Conservation (phyloP, 1,140 invertebrate species). For the Acyrthosiphon pisum region DNA sequence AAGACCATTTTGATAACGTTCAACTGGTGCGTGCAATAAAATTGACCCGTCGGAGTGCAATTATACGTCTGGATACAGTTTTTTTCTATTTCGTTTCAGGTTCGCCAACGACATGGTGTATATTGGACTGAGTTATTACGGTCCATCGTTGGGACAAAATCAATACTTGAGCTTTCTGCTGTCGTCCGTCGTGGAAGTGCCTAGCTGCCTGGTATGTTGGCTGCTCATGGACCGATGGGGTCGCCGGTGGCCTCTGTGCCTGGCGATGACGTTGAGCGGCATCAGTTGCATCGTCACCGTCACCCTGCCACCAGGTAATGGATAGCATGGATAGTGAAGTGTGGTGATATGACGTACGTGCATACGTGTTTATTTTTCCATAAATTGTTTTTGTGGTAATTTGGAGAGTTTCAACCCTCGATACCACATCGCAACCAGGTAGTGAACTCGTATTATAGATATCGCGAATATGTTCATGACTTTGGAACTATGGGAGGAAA, state of each 20-base stretch:
- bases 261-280: conserved; percentile 83
- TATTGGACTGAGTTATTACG: conserved; percentile 85
- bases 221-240: conserved; percentile 84
- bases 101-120: conserved; percentile 81
- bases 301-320: conserved; percentile 75
- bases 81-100: conserved; percentile 62
- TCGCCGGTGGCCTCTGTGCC: conserved; percentile 80
- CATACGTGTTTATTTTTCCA: not conserved
- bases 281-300: conserved; percentile 82
- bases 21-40: conserved; percentile 66
- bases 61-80: not conserved
- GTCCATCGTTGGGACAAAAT: conserved; percentile 81
- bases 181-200: conserved; percentile 82
- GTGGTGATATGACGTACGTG: not conserved
- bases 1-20: conserved; percentile 70
- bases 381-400: no score
- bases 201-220: conserved; percentile 85
- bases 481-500: no score
- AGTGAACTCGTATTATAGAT: no score
- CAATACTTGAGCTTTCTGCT: conserved; percentile 86
- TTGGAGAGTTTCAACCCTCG: no score
- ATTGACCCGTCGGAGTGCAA: not conserved
- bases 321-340: not conserved
- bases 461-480: no score
- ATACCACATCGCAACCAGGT: no score